Evolutionary conservation across 2,797 vertebrate species (phyloP), one percentile per base, ranked within the genome.

Genomic region (Chaenodraco wilsoni): DNA sequence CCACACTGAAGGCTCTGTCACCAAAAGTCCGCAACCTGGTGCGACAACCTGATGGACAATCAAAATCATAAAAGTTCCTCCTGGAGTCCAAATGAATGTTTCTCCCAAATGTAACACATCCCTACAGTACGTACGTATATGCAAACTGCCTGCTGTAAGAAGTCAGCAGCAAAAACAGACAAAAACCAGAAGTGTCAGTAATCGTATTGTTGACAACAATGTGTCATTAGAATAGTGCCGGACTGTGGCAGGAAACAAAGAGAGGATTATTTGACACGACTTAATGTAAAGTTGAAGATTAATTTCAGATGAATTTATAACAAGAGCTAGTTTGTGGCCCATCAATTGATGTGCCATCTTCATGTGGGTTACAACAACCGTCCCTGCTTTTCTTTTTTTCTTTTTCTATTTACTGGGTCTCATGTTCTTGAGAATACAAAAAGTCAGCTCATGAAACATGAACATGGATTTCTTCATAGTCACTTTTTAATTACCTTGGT

Each of bases 401-500:
- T 37, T 44, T 4, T 57, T 72, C n/a, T 65, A 61, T 77, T 74
- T 54, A 44, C 37, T 61, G 1, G 10, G 21, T 41, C 44, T 27
- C 31, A 33, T 58, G 46, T 65, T 74, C 45, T 59, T 14, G 15
- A 59, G 44, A 72, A 45, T 76, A 60, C 19, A 44, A 9, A 66
- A 27, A 49, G 70, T 61, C 52, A 72, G 62, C 57, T 69, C 33
- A 50, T 57, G 57, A 83, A 81, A 70, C 59, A 66, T 33, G 46
- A 69, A 69, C 63, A 64, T 50, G n/a, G 73, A 51, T 45, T 83
- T 82, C 33, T 37, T 77, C 71, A 55, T 72, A 69, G 55, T 45
- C 70, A 76, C 51, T 81, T 88, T 81, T 87, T 84, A 88, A 88
- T 85, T 62, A 78, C 64, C 57, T 52, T n/a, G 55, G 69, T 60